These are phyloP conservation scores for Sapayoa aenigma DNA, from an alignment of 2,113 vertebrate species.

Conservation along the genomic window DNA sequence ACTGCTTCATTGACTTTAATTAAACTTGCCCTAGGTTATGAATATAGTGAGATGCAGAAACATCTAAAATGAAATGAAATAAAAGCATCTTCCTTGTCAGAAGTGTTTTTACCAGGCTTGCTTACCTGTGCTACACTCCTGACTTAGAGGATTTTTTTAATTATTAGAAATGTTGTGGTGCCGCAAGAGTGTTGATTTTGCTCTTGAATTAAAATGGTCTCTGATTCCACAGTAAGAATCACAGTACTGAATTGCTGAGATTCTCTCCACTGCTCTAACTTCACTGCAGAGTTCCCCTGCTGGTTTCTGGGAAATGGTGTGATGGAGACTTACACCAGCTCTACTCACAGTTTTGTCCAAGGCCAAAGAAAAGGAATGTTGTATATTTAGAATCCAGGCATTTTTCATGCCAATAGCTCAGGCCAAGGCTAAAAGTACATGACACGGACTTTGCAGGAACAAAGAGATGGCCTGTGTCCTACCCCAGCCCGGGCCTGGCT, in stretches of 20 bases:
- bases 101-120: conserved; percentile 56
- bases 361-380: background rate
- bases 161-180: conserved; percentile 1
- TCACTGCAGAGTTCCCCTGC: background rate
- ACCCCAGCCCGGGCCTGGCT: background rate
- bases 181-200: background rate
- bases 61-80: conserved; percentile 52
- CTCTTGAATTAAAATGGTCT: conserved; percentile 31
- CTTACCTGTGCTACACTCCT: conserved; percentile 40
- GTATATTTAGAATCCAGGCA: background rate
- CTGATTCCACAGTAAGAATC: background rate
- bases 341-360: background rate
- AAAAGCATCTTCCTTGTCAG: conserved; percentile 63
- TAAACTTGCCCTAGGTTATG: conserved; percentile 78
- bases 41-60: conserved; percentile 70
- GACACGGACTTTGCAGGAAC: background rate
- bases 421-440: background rate
- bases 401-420: background rate
- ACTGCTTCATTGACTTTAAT: conserved; percentile 80
- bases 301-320: background rate
- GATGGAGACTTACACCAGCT: background rate
- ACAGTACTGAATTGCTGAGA: background rate
- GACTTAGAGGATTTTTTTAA: conserved; percentile 60
- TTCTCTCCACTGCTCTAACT: background rate
- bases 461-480: background rate